Evolutionary conservation across 1,140 invertebrate species (phyloP).

Genomic region (Trachelipus rathkii): DNA sequence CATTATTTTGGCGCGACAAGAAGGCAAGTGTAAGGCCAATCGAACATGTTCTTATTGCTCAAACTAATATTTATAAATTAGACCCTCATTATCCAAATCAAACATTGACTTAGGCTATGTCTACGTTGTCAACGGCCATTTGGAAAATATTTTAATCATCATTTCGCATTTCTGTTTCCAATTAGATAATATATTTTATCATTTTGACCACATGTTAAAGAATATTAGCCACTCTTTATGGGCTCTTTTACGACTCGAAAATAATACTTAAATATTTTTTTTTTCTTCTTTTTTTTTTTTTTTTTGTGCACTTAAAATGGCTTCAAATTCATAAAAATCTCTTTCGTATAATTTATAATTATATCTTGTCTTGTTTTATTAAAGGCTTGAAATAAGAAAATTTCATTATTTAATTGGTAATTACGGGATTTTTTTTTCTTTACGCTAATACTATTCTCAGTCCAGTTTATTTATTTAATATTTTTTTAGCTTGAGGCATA

Average conservation of each 20-base stretch:
- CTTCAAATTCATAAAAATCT: neutral
- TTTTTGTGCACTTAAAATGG: too few species aligned
- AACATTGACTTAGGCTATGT: neutral
- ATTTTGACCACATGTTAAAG: too few species aligned
- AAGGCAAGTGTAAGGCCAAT: too few species aligned
- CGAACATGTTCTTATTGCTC: neutral
- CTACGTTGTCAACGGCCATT: neutral
- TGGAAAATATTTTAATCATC: neutral
- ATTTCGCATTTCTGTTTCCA: neutral
- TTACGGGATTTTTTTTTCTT: too few species aligned
- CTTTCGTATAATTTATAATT: neutral
- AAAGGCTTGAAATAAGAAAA: neutral
- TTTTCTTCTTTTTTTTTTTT: neutral
- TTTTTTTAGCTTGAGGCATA: too few species aligned
- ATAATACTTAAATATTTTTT: neutral
- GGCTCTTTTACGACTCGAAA: neutral
- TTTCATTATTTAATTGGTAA: too few species aligned
- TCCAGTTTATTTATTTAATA: too few species aligned
- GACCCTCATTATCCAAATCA: neutral
- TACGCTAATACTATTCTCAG: too few species aligned
- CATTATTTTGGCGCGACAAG: neutral
- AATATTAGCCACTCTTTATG: too few species aligned
- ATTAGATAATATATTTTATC: too few species aligned
- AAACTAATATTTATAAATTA: constrained; percentile 3
- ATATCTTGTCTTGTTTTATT: neutral